These are phyloP conservation scores for Drosophila pseudotalamancana DNA, from an alignment of 2,888 invertebrate species.

Conservation along the genomic window DNA sequence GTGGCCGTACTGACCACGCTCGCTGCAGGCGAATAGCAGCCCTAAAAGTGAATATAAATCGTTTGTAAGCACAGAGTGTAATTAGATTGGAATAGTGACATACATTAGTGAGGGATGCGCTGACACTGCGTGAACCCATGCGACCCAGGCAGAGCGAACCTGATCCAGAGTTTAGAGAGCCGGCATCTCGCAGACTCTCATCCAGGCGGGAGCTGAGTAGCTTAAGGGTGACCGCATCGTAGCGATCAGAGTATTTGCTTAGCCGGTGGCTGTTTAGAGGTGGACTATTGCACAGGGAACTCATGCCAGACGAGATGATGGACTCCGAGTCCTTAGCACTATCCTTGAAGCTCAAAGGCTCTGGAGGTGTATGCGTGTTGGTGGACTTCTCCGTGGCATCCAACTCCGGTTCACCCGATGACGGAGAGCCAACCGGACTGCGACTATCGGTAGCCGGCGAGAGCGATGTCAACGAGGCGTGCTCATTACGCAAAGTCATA, in stretches of 20 bases:
- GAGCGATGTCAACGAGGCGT: constrained; percentile 54
- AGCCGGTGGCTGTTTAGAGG: constrained; percentile 75
- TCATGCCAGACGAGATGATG: constrained; percentile 83
- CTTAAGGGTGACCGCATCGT: constrained; percentile 80
- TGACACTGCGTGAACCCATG: constrained; percentile 74
- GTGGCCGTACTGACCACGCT: constrained; percentile 88
- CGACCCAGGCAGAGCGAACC: constrained; percentile 70
- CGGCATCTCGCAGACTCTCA: constrained; percentile 76
- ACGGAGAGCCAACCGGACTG: constrained; percentile 63
- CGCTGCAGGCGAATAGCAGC: constrained; percentile 89
- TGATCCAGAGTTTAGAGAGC: constrained; percentile 76
- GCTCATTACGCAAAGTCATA: constrained; percentile 80
- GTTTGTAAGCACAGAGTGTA: too few relatives aligned
- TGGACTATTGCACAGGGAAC: constrained; percentile 81
- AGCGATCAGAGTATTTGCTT: constrained; percentile 82
- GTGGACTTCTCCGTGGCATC: constrained; percentile 15
- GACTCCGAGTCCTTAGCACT: constrained; percentile 81
- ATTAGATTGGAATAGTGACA: constrained; percentile 37
- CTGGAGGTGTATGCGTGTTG: constrained; percentile 19
- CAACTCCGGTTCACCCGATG: constrained; percentile 55
- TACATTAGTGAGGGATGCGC: constrained; percentile 81
- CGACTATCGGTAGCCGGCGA: constrained; percentile 40
- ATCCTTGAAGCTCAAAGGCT: constrained; percentile 73
- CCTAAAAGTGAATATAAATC: constrained; percentile 84
- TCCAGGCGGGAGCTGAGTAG: constrained; percentile 73